phyloP scores from a whole-genome alignment of 2,888 invertebrate genomes.

The Phyllotreta cruciferae region DNA sequence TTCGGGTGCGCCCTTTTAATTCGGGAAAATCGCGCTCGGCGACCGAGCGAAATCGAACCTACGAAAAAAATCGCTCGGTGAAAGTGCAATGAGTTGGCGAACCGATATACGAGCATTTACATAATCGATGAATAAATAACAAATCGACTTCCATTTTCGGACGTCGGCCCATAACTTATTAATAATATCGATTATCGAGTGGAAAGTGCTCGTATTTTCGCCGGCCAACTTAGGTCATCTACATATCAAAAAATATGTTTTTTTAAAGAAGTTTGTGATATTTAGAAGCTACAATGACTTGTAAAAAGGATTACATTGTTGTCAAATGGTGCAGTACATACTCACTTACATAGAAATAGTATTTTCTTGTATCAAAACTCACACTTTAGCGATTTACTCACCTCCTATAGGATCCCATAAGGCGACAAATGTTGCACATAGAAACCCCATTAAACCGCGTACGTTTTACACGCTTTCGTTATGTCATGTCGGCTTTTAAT shows the following conservation, averaged over 20 bases:
- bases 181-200: constrained; percentile 3
- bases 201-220: neutral
- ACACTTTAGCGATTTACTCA: too few relatives aligned
- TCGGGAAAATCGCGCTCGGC: neutral
- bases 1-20: neutral
- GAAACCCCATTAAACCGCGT: too few relatives aligned
- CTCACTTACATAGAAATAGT: too few relatives aligned
- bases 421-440: too few relatives aligned
- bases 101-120: constrained; percentile 16
- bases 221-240: neutral
- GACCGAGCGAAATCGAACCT: neutral
- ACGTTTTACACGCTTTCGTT: too few relatives aligned
- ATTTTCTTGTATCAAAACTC: too few relatives aligned
- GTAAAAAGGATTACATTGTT: too few relatives aligned
- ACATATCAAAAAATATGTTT: neutral
- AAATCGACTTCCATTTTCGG: constrained; percentile 17
- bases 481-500: neutral
- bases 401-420: too few relatives aligned
- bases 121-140: constrained; percentile 26
- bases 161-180: constrained; percentile 20
- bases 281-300: too few relatives aligned
- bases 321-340: too few relatives aligned
- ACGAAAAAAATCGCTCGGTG: constrained; percentile 10
- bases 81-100: constrained; percentile 17
- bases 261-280: too few relatives aligned